Conservation (phyloP, 23 tunicate species). For the Aplidium turbinatum region DNA sequence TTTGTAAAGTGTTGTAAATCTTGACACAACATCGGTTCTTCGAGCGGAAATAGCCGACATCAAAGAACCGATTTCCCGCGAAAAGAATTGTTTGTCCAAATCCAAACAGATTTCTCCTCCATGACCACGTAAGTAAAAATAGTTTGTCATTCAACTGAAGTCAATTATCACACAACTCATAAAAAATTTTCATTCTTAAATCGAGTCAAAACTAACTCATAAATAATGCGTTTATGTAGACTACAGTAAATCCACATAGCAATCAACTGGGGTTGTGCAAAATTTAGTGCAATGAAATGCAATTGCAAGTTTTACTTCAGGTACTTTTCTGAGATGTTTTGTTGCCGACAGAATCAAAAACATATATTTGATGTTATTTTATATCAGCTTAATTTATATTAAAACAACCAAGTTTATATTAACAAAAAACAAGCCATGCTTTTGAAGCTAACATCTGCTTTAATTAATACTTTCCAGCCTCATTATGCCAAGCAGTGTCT, state of each 20-base stretch:
- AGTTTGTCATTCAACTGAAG: background rate
- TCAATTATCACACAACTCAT: background rate
- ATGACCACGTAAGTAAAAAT: slow-evolving; percentile 30
- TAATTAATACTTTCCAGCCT: slow-evolving; percentile 36
- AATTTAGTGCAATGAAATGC: background rate
- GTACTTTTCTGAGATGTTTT: no score
- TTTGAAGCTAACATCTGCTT: no score
- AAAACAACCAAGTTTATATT: no score
- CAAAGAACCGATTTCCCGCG: slow-evolving; percentile 35
- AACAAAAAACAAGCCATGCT: no score
- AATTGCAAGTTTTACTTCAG: background rate
- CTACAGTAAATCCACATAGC: no score
- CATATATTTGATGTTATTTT: no score
- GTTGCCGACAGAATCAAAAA: no score
- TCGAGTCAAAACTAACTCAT: no score
- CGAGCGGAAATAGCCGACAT: slow-evolving; percentile 45
- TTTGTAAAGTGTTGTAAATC: no score
- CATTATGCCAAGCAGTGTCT: slow-evolving; percentile 66
- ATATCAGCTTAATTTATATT: no score
- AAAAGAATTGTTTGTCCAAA: background rate
- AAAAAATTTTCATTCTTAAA: background rate
- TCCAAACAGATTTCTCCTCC: background rate
- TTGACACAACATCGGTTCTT: no score
- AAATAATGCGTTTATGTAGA: no score
- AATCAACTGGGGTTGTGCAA: background rate